These are phyloP conservation scores for Mobula hypostoma DNA, from an alignment of 2,113 vertebrate species.

Conservation along the genomic window DNA sequence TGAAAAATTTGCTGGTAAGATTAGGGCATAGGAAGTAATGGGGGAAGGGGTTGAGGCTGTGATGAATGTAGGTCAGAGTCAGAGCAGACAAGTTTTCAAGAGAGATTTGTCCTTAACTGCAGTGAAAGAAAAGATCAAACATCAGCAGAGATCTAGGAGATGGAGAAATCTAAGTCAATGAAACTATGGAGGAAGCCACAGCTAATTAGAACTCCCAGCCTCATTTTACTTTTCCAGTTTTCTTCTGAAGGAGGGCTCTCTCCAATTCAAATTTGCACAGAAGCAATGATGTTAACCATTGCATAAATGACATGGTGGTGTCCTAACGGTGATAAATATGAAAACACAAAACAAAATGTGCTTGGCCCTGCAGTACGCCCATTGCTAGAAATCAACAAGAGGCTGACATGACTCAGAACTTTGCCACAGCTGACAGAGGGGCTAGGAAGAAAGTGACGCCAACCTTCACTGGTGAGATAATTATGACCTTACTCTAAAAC, in stretches of 20 bases:
- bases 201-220: background rate
- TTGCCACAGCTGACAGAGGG: background rate
- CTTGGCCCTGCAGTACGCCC: no score
- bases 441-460: no score
- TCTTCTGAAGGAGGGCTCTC: background rate
- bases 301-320: background rate
- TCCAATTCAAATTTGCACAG: no score
- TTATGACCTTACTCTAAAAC: background rate
- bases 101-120: background rate
- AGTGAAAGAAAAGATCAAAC: background rate
- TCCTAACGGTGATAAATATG: background rate
- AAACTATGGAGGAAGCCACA: background rate
- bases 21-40: background rate
- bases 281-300: background rate
- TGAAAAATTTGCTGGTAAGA: background rate
- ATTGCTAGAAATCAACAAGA: no score
- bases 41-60: background rate
- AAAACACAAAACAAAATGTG: no score
- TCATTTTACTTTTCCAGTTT: background rate
- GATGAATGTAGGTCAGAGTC: background rate
- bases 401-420: background rate
- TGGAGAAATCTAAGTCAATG: background rate
- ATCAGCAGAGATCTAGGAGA: background rate
- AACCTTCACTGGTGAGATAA: background rate
- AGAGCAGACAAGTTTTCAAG: background rate